Conservation (phyloP, 2,888 invertebrate species). For the Torymus tubicola region DNA sequence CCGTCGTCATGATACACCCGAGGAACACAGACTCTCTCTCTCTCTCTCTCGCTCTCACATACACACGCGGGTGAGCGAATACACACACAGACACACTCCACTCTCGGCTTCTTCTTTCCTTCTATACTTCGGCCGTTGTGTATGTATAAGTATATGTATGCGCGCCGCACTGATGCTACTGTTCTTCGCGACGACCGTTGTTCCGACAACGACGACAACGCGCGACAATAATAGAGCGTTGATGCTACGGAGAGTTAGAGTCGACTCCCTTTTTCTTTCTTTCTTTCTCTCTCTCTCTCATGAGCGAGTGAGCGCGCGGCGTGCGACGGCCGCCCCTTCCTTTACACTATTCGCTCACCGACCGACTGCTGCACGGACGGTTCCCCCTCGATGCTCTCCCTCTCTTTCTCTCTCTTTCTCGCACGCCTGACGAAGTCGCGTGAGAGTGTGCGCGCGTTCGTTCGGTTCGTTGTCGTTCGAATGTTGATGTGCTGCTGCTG, state of each 20-base stretch:
- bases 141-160: no score
- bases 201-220: background rate
- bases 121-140: no score
- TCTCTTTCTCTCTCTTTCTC: slow-evolving; percentile 16
- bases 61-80: no score
- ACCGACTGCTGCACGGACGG: background rate
- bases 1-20: slow-evolving; percentile 20
- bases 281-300: background rate
- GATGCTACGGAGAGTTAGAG: slow-evolving; percentile 2
- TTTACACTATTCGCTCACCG: background rate
- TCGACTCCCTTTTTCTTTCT: slow-evolving; percentile 52
- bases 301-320: background rate
- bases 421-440: background rate
- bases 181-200: background rate
- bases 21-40: no score
- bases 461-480: background rate
- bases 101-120: no score
- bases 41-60: no score
- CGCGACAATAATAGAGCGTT: no score
- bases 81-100: no score
- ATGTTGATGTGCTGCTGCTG: no score
- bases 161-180: no score
- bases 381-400: background rate
- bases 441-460: background rate
- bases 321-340: background rate